Percentiles rank a stretch among this genome's conserved stretches.
phyloP scores from a whole-genome alignment of 2,888 invertebrate species.

The Sinelater perroti region DNA sequence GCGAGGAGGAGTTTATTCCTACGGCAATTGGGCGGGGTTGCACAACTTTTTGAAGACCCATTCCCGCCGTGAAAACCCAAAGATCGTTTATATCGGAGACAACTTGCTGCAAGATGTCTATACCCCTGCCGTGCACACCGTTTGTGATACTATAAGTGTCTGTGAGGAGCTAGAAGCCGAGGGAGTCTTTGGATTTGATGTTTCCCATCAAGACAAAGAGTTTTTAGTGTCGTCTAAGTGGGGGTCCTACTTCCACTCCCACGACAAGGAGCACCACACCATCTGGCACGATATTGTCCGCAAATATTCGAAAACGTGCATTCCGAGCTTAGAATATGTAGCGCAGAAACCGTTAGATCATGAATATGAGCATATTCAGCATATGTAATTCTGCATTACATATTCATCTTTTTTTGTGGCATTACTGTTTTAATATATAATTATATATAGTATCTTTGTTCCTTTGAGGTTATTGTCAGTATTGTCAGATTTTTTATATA shows the following conservation, averaged over 20 bases:
- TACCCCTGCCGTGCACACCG: constrained; percentile 66
- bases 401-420: no score
- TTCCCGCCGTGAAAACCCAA: constrained; percentile 60
- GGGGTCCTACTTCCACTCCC: constrained; percentile 73
- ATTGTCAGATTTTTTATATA: no score
- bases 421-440: no score
- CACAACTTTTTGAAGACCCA: constrained; percentile 60
- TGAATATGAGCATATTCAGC: constrained; percentile 48
- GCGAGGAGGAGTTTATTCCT: constrained; percentile 65
- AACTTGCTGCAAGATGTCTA: constrained; percentile 80
- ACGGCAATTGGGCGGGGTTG: constrained; percentile 70
- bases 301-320: constrained; percentile 71
- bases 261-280: constrained; percentile 58
- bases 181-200: constrained; percentile 59
- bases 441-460: no score
- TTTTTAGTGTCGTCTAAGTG: constrained; percentile 69
- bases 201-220: constrained; percentile 61
- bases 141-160: constrained; percentile 75
- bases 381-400: no score
- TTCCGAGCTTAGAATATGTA: constrained; percentile 70
- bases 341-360: constrained; percentile 63
- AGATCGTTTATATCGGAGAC: constrained; percentile 78
- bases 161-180: constrained; percentile 76
- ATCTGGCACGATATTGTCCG: constrained; percentile 72
- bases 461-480: no score